Conservation (phyloP, 2,113 vertebrate genomes). For the cattle (Bos taurus) region ARS-UCD2.0 NC_037350.1:14569001-14569500, state of each 20-base stretch:
- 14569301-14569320: not conserved
- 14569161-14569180: not conserved
- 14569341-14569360: not conserved
- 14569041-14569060: rapidly evolving
- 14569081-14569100: not conserved
- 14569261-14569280: not conserved
- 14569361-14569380: not conserved
- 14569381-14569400: not conserved
- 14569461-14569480: rapidly evolving
- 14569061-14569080: not conserved
- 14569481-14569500: too few species aligned
- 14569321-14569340: not conserved
- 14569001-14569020: not conserved
- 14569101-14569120: slow-evolving; percentile 20
- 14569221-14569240: not conserved
- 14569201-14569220: not conserved
- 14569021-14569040: not conserved
- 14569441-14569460: not conserved
- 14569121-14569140: not conserved
- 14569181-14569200: slow-evolving; percentile 12
- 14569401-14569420: not conserved
- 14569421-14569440: too few species aligned
- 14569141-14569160: not conserved
- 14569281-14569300: not conserved
- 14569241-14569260: not conserved